phyloP scores from a whole-genome alignment of 2,797 vertebrate species.

The Loris lydekkerianus region DNA sequence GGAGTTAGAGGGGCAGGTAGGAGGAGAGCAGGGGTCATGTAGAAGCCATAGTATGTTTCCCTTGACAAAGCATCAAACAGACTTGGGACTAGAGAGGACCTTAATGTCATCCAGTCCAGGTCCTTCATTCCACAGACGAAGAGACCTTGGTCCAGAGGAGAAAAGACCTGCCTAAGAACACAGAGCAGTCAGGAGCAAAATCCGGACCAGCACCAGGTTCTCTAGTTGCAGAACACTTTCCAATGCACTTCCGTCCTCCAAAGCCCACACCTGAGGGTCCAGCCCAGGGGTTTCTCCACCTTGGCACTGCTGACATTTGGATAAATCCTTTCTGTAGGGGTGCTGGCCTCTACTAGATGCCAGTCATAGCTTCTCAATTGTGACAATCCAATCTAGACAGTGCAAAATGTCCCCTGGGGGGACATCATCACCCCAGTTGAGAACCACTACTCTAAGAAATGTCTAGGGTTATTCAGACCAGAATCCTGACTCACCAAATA shows the following conservation, averaged over 20 bases:
- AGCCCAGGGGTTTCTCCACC: neutral
- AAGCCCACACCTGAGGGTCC: neutral
- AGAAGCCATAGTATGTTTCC: neutral
- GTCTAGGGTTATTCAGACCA: neutral
- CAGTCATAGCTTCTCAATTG: neutral
- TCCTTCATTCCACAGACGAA: slow-evolving; percentile 18
- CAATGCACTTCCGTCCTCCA: neutral
- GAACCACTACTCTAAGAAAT: neutral
- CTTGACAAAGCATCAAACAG: neutral
- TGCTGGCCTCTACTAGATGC: neutral
- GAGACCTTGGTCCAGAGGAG: neutral
- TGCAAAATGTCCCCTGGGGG: neutral
- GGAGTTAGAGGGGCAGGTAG: neutral
- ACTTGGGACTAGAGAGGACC: neutral
- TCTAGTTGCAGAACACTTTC: neutral
- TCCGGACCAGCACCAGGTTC: neutral
- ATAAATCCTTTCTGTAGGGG: neutral
- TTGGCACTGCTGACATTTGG: neutral
- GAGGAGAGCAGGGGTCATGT: neutral
- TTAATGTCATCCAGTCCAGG: neutral
- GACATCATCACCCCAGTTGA: neutral
- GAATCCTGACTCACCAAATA: neutral
- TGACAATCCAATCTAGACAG: neutral
- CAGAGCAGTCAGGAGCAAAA: neutral
- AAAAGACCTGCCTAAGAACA: neutral